A percentile compares a stretch with the other conserved stretches of the same genome.
phyloP scores from a whole-genome alignment of 2,113 vertebrate species.

The Panthera leo region DNA sequence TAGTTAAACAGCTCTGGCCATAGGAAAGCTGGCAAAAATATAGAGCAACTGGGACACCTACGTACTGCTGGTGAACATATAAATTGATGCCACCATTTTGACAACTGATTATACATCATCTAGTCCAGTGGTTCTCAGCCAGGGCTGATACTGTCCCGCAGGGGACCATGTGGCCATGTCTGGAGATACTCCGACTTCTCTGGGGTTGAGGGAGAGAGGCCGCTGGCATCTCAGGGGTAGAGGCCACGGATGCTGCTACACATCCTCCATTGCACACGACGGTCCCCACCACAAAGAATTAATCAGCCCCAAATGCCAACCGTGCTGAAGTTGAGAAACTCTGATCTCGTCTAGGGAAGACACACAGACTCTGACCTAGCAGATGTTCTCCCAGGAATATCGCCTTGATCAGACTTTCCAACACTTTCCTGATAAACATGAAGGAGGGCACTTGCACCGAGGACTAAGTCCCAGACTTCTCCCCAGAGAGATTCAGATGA shows the following conservation, averaged over 20 bases:
- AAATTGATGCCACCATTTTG: fast-evolving
- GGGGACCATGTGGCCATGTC: not conserved
- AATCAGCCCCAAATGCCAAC: too few relatives aligned
- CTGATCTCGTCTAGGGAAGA: not conserved
- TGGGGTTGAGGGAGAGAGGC: too few relatives aligned
- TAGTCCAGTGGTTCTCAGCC: not conserved
- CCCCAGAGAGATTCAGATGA: not conserved
- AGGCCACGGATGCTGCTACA: not conserved
- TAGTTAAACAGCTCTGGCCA: not conserved
- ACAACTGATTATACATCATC: not conserved
- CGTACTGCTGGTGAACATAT: not conserved
- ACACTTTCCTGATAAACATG: not conserved
- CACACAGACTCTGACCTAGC: not conserved
- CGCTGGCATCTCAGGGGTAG: not conserved
- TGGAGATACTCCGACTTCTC: not conserved
- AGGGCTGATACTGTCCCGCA: not conserved
- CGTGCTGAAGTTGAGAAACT: not conserved
- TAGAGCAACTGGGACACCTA: fast-evolving
- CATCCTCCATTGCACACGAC: too few relatives aligned
- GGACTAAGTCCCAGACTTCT: not conserved
- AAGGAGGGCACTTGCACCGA: not conserved
- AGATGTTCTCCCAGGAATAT: not conserved
- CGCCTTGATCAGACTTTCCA: not conserved
- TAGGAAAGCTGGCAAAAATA: not conserved
- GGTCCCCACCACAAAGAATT: not conserved